A percentile compares a stretch with the other conserved stretches of the same genome.
Evolutionary conservation across 2,113 vertebrate species (phyloP).

Genomic region (Tragelaphus buxtoni): DNA sequence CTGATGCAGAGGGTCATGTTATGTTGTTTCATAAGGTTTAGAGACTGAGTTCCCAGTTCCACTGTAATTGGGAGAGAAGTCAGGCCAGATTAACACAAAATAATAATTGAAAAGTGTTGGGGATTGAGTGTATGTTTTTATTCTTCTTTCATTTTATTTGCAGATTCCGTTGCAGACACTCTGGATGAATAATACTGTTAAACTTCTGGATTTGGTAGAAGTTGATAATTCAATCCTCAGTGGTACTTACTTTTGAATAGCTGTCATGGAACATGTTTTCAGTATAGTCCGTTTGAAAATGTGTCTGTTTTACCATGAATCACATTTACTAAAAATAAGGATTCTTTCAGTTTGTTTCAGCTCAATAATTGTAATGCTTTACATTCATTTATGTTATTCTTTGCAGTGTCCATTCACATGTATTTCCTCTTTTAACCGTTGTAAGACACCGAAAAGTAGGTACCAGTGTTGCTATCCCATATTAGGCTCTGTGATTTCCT

Average conservation of each 20-base stretch:
- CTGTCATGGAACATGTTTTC: neutral
- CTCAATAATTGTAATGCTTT: neutral
- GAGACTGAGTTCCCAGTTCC: neutral
- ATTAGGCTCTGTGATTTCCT: neutral
- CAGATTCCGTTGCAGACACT: slow-evolving; percentile 90
- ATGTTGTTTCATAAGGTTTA: neutral
- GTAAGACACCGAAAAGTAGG: neutral
- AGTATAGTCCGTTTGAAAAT: slow-evolving; percentile 19
- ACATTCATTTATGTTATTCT: neutral
- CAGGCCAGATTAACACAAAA: neutral
- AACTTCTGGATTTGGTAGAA: slow-evolving; percentile 90
- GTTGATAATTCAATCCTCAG: slow-evolving; percentile 73
- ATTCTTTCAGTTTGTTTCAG: neutral
- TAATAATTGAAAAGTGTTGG: neutral
- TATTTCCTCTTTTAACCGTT: slow-evolving; percentile 11
- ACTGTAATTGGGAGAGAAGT: neutral
- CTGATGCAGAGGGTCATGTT: neutral
- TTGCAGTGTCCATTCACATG: neutral
- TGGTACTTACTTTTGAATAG: slow-evolving; percentile 75
- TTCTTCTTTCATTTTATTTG: slow-evolving; percentile 53
- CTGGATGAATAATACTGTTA: slow-evolving; percentile 88
- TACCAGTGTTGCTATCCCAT: neutral
- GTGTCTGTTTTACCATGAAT: neutral
- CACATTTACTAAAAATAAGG: neutral
- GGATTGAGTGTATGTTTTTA: neutral